Evolutionary conservation across 1,140 invertebrate genomes (phyloP), one percentile per base, ranked within the genome.

Genomic region (Tetramorium alpestre): DNA sequence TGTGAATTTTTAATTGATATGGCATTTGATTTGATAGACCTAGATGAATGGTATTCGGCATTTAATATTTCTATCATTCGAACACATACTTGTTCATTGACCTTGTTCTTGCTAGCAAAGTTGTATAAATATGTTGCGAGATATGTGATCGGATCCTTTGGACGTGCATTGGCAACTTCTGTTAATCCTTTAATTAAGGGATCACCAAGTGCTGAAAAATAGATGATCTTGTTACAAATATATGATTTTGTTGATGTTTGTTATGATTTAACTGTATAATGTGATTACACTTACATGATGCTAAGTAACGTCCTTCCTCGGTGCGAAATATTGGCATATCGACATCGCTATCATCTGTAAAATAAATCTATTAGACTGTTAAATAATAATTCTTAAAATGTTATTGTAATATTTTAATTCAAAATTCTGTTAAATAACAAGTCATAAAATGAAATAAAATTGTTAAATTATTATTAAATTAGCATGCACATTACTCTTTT

Each of bases 151-250:
- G 98, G 98, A 95, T 98, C 98, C 85, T 97, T 96, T 8, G 98
- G 98, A 87, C 98, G 96, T 84, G 96, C 96, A 85, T 97, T 97
- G 65, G 97, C 98, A 62, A 98, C 97, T 96, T 98, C 97, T 28
- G 98, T 98, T 76, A 98, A 95, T 87, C 98, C 98, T 96, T 97
- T 98, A 80, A 98, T 97, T 77, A 98, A 96, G 64, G 98, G 98
- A 96, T 98, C 98, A 62, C 98, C 98, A 38, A 98, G 96, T 88
- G 97, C 98, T 98, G 94, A 90, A 96, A 94, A 93, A 92, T 77
- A 49, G 86, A 86, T 85, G 67, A 76, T 54, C 44, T 73, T 62
- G 8, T 86, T 87, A 80, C 0, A 51, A 92, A 92, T 77, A 44
- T 87, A 86, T 85, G 67, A 76, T 54, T 56, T 73, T 62, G 8